Evolutionary conservation across 2,113 vertebrate species (phyloP).

Genomic region (Ellobius talpinus): DNA sequence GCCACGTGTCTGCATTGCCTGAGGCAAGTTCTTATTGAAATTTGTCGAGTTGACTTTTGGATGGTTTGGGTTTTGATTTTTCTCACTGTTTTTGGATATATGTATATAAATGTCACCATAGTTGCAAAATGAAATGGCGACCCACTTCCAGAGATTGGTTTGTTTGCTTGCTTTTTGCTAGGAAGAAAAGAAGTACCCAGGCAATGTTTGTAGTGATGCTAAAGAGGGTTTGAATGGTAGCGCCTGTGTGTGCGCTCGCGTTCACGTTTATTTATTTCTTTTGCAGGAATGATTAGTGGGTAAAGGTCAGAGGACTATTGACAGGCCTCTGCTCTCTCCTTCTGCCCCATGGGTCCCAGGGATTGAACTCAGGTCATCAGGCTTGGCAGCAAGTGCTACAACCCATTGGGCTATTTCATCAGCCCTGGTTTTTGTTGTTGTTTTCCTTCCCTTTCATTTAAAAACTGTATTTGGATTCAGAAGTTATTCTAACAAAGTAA

Average conservation of each 20-base stretch:
- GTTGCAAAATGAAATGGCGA: slow-evolving; percentile 7
- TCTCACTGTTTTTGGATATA: slow-evolving; percentile 28
- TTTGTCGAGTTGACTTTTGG: slow-evolving; percentile 55
- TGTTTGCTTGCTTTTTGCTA: background rate
- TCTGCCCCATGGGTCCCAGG: background rate
- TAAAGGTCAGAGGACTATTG: background rate
- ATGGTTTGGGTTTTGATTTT: slow-evolving; percentile 24
- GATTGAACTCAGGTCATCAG: background rate
- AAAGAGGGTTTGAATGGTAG: background rate
- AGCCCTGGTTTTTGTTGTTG: background rate
- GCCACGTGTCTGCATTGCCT: background rate
- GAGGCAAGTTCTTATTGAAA: background rate
- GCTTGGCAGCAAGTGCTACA: background rate
- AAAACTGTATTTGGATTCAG: background rate
- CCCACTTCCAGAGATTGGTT: background rate
- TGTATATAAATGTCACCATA: slow-evolving; percentile 41
- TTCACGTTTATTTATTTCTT: background rate
- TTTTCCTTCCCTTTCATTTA: background rate
- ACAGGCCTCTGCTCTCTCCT: background rate
- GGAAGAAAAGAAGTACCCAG: background rate
- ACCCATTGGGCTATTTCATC: background rate
- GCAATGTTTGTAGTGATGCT: background rate
- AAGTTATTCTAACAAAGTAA: background rate
- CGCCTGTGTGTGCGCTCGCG: background rate
- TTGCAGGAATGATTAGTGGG: background rate